phyloP scores from a whole-genome alignment of 2,113 vertebrate species.

The Siphamia tubifer region DNA sequence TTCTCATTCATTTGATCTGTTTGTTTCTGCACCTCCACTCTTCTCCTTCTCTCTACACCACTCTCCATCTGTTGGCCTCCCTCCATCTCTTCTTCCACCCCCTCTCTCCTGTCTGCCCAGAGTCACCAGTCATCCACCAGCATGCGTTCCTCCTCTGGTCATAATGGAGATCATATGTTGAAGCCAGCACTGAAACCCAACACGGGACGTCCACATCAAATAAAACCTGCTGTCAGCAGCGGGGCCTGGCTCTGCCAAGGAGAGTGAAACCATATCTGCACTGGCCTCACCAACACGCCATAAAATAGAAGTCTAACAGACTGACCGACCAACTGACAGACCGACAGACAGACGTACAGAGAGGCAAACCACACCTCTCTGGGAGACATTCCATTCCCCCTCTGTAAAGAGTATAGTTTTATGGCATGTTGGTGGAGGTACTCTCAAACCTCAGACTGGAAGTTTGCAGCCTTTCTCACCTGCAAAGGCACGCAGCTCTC shows the following conservation, averaged over 20 bases:
- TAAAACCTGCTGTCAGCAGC: conserved; percentile 78
- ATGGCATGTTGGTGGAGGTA: background rate
- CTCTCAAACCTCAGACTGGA: conserved; percentile 16
- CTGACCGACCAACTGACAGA: conserved; percentile 23
- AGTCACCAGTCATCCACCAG: conserved; percentile 70
- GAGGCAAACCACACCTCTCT: conserved; percentile 41
- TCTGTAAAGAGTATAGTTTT: conserved; percentile 26
- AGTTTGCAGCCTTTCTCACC: conserved; percentile 12
- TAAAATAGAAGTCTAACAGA: conserved; percentile 65
- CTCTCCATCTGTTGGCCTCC: conserved; percentile 52
- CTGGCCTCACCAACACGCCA: conserved; percentile 66
- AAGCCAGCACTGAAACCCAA: conserved; percentile 75
- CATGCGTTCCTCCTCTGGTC: conserved; percentile 67
- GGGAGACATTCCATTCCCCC: conserved; percentile 50
- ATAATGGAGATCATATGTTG: conserved; percentile 83
- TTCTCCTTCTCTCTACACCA: conserved; percentile 2
- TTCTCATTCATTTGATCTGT: conserved; percentile 27
- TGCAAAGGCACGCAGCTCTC: conserved; percentile 27
- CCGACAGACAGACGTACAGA: background rate
- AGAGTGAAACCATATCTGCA: conserved; percentile 73
- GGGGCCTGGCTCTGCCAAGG: conserved; percentile 61
- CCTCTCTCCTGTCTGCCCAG: conserved; percentile 42
- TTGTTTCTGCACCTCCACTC: conserved; percentile 1
- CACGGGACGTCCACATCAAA: conserved; percentile 79
- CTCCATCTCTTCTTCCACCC: conserved; percentile 51